Conservation (phyloP, 2,888 invertebrate genomes). For the Bombylius discolor region DNA sequence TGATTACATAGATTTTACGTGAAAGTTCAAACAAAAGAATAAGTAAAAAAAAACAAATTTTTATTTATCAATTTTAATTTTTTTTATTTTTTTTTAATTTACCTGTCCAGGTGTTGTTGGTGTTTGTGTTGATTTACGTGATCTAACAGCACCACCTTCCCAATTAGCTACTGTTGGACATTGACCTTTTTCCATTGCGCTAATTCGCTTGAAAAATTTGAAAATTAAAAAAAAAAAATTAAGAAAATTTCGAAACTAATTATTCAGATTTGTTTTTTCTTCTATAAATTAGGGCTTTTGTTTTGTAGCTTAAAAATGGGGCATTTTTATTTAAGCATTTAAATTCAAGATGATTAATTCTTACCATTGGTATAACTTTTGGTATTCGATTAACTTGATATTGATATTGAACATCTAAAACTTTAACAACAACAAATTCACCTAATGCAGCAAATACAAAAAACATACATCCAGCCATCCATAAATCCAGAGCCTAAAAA, state of each 20-base stretch:
- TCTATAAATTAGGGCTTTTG: too few species aligned
- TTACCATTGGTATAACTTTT: constrained; percentile 36
- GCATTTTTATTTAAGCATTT: neutral
- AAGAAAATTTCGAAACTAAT: neutral
- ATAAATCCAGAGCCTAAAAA: constrained; percentile 60
- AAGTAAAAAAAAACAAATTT: too few species aligned
- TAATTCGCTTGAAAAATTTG: constrained; percentile 42
- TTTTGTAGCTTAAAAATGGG: neutral
- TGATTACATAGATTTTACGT: neutral
- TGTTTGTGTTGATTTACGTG: constrained; percentile 42
- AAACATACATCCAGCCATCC: constrained; percentile 84
- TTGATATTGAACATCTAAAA: constrained; percentile 62
- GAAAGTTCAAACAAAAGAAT: too few species aligned
- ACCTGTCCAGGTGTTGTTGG: constrained; percentile 37
- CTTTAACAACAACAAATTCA: constrained; percentile 74
- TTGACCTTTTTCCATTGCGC: constrained; percentile 51
- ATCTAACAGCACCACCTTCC: constrained; percentile 49
- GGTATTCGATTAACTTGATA: constrained; percentile 43
- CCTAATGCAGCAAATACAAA: constrained; percentile 72
- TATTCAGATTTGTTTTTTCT: neutral
- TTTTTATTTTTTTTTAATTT: neutral
- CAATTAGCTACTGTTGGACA: constrained; percentile 54
- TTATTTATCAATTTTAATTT: too few species aligned
- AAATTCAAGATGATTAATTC: neutral
- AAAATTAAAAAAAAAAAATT: neutral